Evolutionary conservation across 2,888 invertebrate species (phyloP).

Genomic region (Cerastis rubricosa): DNA sequence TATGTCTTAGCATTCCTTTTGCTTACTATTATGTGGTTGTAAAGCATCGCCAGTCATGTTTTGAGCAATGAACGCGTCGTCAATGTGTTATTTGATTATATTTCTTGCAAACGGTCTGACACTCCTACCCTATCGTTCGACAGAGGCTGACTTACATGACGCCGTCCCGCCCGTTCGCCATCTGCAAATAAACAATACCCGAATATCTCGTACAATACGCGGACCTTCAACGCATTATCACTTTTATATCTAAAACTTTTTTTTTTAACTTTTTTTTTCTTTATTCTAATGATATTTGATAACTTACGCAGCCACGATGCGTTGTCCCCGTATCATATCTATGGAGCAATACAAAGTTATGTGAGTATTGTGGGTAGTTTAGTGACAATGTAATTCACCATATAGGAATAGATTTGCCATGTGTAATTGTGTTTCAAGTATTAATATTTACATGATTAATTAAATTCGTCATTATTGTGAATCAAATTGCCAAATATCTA

Average conservation of each 20-base stretch:
- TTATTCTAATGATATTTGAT: conserved; percentile 62
- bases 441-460: conserved; percentile 29
- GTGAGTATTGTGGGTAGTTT: conserved; percentile 39
- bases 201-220: conserved; percentile 59
- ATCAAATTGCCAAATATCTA: conserved; percentile 7
- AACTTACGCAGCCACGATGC: conserved; percentile 64
- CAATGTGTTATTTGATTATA: conserved; percentile 4
- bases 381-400: conserved; percentile 20
- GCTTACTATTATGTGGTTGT: conserved; percentile 22
- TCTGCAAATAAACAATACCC: conserved; percentile 66
- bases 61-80: not conserved
- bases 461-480: conserved; percentile 13
- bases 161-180: conserved; percentile 56
- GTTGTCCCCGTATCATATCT: conserved; percentile 62
- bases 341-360: conserved; percentile 57
- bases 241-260: conserved; percentile 52
- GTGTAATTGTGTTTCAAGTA: not conserved
- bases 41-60: conserved; percentile 35
- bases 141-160: conserved; percentile 63
- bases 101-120: conserved; percentile 61
- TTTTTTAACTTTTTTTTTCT: conserved; percentile 55
- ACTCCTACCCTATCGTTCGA: conserved; percentile 57
- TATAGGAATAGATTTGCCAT: conserved; percentile 16
- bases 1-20: conserved; percentile 29
- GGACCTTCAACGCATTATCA: conserved; percentile 57